phyloP scores from a whole-genome alignment of 2,113 vertebrate genomes.

The Phylloscopus trochilus region DNA sequence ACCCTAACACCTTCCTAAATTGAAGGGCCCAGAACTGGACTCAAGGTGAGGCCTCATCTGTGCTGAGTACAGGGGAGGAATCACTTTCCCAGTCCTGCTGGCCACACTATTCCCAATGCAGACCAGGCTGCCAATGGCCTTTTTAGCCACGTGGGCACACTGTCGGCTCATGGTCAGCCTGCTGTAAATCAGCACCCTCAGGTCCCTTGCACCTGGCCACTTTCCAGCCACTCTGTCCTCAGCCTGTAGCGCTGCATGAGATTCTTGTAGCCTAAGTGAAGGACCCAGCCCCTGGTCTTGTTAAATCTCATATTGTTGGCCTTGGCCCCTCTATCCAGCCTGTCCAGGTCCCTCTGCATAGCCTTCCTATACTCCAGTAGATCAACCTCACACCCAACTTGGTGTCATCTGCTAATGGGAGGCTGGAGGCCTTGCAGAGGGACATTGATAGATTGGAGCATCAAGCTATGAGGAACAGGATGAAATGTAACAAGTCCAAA shows the following conservation, averaged over 20 bases:
- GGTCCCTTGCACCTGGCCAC: not conserved
- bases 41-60: no score
- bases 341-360: not conserved
- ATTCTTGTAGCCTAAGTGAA: not conserved
- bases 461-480: not conserved
- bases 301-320: not conserved
- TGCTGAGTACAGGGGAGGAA: not conserved
- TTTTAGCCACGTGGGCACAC: not conserved
- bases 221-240: not conserved
- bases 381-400: not conserved
- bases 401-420: not conserved
- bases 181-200: not conserved
- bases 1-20: not conserved
- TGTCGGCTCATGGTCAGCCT: not conserved
- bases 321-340: not conserved
- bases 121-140: not conserved
- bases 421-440: not conserved
- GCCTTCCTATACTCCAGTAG: not conserved
- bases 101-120: fast-evolving
- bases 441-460: not conserved
- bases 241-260: not conserved
- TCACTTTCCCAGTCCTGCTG: not conserved
- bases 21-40: no score
- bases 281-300: fast-evolving
- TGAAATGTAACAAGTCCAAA: not conserved